Base-by-base conservation (phyloP, 2,113 vertebrate genomes). In the Oryzias melastigma region DNA sequence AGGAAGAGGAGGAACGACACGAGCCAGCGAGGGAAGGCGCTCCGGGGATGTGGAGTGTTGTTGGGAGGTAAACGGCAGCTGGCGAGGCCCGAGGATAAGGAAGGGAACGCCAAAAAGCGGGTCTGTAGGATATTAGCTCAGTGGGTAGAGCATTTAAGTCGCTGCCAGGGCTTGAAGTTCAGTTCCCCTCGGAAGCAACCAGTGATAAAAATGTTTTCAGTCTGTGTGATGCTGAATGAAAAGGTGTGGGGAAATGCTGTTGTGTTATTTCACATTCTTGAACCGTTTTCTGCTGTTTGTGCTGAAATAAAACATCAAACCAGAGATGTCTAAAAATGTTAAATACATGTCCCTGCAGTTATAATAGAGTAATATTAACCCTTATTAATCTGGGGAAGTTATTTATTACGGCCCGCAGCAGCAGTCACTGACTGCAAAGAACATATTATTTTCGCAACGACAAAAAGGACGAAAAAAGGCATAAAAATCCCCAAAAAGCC, bases 61-160 rank as follows among this genome's bases (percentile, higher is more conserved):
- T 54, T 16, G 52, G 10, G 58, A 80, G 68, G 85, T 80, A 80
- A 81, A 78, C 64, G 46, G 79, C 86, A 88, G 88, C 88, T 88
- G 85, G 81, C 85, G 79, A 59, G 72, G 84, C 86, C 82, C n/a
- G 75, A 81, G 84, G 86, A 80, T 75, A 86, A 77, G 71, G 69
- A 67, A 48, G 68, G 71, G 75, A 29, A 81, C 77, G 80, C 84
- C 87, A 87, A 78, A 83, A 82, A 80, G 62, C 54, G 17, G 66
- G 75, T 79, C 70, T 80, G 74, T 67, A 73, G 78, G 77, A 85
- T 80, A 80, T 78, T 71, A 83, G 75, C 80, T 81, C 68, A 57
- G 76, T 78, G 82, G 75, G 62, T 68, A 70, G 68, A 65, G 72
- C 52, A 13, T 8, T 59, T 52, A 64, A 19, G 52, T 58, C 63